A percentile compares a stretch with the other conserved stretches of the same genome.
Conservation (phyloP, 2,888 invertebrate genomes). For the Eustalomyia histrio region DNA sequence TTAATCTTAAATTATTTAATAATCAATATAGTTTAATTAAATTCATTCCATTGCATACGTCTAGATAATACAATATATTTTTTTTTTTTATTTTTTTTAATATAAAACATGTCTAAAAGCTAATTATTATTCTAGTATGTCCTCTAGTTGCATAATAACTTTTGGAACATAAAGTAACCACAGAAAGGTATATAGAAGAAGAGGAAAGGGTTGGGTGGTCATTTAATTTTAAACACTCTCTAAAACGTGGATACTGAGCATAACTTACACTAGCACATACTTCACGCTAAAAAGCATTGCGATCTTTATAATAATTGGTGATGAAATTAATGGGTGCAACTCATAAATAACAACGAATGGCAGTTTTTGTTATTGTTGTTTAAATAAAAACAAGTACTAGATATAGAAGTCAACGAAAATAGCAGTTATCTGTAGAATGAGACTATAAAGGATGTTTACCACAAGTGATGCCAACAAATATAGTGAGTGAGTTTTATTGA, state of each 20-base stretch:
- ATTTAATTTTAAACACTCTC: conserved; percentile 44
- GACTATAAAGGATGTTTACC: conserved; percentile 48
- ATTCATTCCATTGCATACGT: not conserved
- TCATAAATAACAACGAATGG: conserved; percentile 70
- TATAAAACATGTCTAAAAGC: not conserved
- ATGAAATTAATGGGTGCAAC: conserved; percentile 73
- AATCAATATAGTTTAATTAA: not conserved
- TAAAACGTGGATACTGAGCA: conserved; percentile 28
- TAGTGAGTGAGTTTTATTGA: too few relatives aligned
- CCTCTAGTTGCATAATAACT: conserved; percentile 41
- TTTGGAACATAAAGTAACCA: conserved; percentile 13
- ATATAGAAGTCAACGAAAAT: conserved; percentile 43
- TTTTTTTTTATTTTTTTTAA: too few relatives aligned
- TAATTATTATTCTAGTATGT: not conserved
- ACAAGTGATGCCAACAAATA: not conserved
- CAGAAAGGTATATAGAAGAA: conserved; percentile 11
- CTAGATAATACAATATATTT: too few relatives aligned
- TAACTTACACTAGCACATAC: conserved; percentile 2
- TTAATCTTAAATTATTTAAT: too few relatives aligned
- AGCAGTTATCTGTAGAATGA: conserved; percentile 60
- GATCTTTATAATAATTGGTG: conserved; percentile 70
- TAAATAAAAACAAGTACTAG: conserved; percentile 44
- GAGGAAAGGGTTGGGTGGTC: conserved; percentile 44
- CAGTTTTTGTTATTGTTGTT: conserved; percentile 59
- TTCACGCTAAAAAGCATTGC: not conserved